Base-by-base conservation (phyloP, 2,888 invertebrate genomes). In the Andrena hattorfiana region DNA sequence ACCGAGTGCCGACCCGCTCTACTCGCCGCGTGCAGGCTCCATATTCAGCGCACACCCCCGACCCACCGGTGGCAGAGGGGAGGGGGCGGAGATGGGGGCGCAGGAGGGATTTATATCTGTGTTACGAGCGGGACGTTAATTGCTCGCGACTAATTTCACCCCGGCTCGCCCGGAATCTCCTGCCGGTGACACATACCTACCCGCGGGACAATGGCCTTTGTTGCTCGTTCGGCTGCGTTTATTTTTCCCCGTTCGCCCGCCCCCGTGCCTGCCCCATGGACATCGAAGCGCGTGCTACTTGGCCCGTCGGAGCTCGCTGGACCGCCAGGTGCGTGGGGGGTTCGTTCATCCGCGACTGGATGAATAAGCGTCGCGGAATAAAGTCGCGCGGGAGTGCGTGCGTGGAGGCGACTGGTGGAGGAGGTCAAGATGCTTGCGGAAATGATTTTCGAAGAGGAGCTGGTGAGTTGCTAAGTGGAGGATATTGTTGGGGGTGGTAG, bases 131-230 rank as follows among this genome's bases (percentile, higher is more conserved):
- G 42, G 77, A 69, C 83, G 77, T 81, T 83, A 83, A 83, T 83
- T 82, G 82, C 77, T 82, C 77, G 77, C 72, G 73, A 82, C 83
- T 83, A 81, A 83, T 83, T 77, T 72, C 83, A 76, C 78, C 66
- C 49, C 63, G 54, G 30, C 69, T 54, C 66, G 71, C 64, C 56
- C 75, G 77, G 68, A n/a, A 71, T 83, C 83, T 77, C 51, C 79
- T 80, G 75, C 56, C 74, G 32, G 75, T 69, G 80, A 80, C 81
- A 81, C 70, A 66, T 63, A 42, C 42, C 42, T 16, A 42, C 81
- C 48, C 71, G 32, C 54, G 67, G 78, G 72, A 81, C 69, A 80
- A 75, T 71, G 56, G 49, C 64, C 70, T 75, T 80, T 75, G 82
- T 59, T 70, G 75, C 32, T 32, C 42, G n/a, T 66, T 70, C 64